These are phyloP conservation scores for Gymnocephalus cernua DNA, from an alignment of 2,113 vertebrate genomes.

Conservation along the genomic window DNA sequence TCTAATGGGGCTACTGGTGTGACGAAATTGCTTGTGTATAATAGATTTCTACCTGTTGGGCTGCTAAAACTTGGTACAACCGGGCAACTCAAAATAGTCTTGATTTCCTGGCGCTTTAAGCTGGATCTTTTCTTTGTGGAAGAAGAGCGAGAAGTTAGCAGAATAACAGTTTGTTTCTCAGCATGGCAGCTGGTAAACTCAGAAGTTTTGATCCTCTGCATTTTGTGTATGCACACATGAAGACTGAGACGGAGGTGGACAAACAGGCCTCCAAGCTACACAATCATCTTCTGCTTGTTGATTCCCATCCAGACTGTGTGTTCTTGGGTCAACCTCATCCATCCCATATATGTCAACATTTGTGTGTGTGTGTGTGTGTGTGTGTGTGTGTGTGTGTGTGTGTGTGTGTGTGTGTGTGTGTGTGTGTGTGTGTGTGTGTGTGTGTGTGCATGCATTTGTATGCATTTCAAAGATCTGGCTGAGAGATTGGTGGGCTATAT, in stretches of 20 bases:
- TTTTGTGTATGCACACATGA: neutral
- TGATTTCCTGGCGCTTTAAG: neutral
- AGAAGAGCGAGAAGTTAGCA: neutral
- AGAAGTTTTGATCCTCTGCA: neutral
- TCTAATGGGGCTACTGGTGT: neutral
- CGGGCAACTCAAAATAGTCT: neutral
- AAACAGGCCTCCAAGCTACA: conserved; percentile 24
- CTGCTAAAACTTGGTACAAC: neutral
- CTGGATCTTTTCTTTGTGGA: neutral
- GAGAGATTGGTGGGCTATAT: neutral
- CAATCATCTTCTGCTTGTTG: conserved; percentile 37
- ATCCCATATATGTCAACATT: conserved; percentile 43
- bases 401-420: neutral
- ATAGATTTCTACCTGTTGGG: conserved; percentile 23
- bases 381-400: neutral
- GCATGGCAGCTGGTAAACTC: neutral
- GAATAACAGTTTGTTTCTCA: neutral
- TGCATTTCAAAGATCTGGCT: conserved; percentile 1
- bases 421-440: neutral
- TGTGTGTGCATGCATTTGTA: neutral
- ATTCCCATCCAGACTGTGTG: conserved; percentile 8
- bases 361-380: neutral
- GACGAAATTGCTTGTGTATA: conserved; percentile 4
- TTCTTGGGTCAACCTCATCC: conserved; percentile 28
- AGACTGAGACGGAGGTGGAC: conserved; percentile 2